These are phyloP conservation scores for Hydrocynus forskahlii DNA, from an alignment of 2,797 vertebrate species.

Conservation along the genomic window DNA sequence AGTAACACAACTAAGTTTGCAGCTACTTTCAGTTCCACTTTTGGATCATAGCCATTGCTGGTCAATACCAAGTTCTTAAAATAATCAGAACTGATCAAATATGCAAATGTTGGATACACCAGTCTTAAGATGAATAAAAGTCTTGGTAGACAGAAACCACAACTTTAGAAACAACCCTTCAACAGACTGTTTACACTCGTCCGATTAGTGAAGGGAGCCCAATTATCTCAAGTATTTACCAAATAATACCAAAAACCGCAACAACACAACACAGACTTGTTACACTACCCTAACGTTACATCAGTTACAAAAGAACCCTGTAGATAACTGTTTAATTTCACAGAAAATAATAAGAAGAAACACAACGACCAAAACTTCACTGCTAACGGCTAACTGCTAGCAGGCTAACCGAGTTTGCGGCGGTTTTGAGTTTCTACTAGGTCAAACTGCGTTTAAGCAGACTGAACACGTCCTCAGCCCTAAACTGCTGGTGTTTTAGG, in stretches of 20 bases:
- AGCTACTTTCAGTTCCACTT: no score
- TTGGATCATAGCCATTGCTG: no score
- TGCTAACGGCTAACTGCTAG: not conserved
- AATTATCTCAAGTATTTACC: not conserved
- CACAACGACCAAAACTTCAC: not conserved
- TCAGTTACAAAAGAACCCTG: not conserved
- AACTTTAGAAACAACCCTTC: not conserved
- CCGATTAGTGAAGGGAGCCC: not conserved
- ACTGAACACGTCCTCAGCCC: not conserved
- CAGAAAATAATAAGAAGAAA: not conserved
- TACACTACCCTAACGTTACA: not conserved
- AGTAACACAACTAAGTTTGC: no score
- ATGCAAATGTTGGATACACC: not conserved
- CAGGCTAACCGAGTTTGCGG: not conserved
- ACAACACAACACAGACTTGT: not conserved
- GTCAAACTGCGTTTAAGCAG: not conserved
- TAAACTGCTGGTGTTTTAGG: not conserved
- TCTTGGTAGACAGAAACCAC: no score
- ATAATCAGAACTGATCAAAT: no score
- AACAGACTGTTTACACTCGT: not conserved
- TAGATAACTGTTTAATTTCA: not conserved
- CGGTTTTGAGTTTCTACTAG: not conserved
- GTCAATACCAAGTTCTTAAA: no score
- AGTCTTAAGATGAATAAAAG: not conserved
- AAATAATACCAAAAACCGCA: no score